phyloP scores from a whole-genome alignment of 2,888 invertebrate species.

The Axea sp. region DNA sequence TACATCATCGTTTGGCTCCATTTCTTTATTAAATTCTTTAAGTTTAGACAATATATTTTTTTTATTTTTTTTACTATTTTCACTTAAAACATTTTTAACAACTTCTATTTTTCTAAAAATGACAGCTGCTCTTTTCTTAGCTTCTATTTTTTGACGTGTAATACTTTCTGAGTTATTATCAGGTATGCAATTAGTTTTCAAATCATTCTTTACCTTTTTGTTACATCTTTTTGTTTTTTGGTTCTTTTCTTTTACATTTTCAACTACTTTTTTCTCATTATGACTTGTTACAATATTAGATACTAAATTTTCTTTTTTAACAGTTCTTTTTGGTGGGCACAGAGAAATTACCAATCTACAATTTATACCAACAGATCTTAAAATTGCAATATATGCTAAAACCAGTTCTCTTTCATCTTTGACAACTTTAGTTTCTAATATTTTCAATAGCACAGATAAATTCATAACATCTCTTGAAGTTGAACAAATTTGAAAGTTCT shows the following conservation, averaged over 20 bases:
- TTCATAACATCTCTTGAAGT: conserved; percentile 60
- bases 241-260: too few relatives aligned
- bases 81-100: conserved; percentile 45
- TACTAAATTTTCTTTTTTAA: conserved; percentile 83
- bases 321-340: conserved; percentile 84
- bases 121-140: conserved; percentile 71
- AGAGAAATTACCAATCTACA: conserved; percentile 90
- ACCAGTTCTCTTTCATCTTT: conserved; percentile 85
- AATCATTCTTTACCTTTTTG: conserved; percentile 60
- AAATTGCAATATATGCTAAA: conserved; percentile 87
- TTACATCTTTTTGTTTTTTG: conserved; percentile 35
- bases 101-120: conserved; percentile 61
- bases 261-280: too few relatives aligned
- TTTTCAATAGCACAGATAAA: conserved; percentile 67
- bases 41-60: conserved; percentile 77
- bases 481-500: conserved; percentile 82
- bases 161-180: conserved; percentile 67
- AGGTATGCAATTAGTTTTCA: conserved; percentile 65
- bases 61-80: conserved; percentile 19
- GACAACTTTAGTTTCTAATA: conserved; percentile 81
- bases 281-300: conserved; percentile 40
- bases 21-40: conserved; percentile 73
- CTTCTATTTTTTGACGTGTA: conserved; percentile 66
- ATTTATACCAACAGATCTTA: conserved; percentile 90
- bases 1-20: conserved; percentile 66